Percentiles rank a stretch among this genome's conserved stretches.
Conservation (phyloP, 2,888 invertebrate genomes). For the Nemotelus nigrinus region DNA sequence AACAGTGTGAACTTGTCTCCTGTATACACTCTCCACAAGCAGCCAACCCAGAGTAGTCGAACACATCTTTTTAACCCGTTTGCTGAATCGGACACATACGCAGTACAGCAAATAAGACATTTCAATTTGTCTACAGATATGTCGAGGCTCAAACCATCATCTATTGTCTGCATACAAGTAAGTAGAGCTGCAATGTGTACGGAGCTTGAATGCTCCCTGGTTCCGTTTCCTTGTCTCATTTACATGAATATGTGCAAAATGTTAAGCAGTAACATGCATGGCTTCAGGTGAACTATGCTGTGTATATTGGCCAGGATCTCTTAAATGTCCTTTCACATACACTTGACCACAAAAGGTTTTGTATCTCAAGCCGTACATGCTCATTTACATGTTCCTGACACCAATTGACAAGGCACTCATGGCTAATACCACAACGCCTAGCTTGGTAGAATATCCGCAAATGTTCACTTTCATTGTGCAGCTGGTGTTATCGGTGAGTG, state of each 20-base stretch:
- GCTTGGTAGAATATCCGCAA: constrained; percentile 5
- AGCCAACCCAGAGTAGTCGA: background rate
- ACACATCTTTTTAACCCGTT: constrained; percentile 1
- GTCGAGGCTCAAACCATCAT: background rate
- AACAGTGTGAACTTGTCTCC: background rate
- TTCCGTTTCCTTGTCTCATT: background rate
- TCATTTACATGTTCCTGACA: constrained; percentile 54
- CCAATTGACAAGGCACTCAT: constrained; percentile 53
- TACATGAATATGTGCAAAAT: constrained; percentile 24
- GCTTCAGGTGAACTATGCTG: constrained; percentile 22
- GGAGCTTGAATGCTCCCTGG: background rate
- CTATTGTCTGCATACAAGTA: constrained; percentile 11
- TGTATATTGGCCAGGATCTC: constrained; percentile 14
- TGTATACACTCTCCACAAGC: background rate
- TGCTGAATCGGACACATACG: background rate
- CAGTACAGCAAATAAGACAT: constrained; percentile 19
- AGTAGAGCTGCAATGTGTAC: background rate
- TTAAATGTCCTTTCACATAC: constrained; percentile 31
- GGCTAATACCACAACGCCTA: constrained; percentile 48
- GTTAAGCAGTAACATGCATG: constrained; percentile 13
- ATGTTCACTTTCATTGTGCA: constrained; percentile 22
- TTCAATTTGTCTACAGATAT: constrained; percentile 27
- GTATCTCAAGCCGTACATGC: constrained; percentile 46
- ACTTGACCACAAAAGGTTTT: constrained; percentile 34
- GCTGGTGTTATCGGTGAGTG: background rate